phyloP scores from a whole-genome alignment of 2,797 vertebrate genomes.

The Streptopelia turtur region DNA sequence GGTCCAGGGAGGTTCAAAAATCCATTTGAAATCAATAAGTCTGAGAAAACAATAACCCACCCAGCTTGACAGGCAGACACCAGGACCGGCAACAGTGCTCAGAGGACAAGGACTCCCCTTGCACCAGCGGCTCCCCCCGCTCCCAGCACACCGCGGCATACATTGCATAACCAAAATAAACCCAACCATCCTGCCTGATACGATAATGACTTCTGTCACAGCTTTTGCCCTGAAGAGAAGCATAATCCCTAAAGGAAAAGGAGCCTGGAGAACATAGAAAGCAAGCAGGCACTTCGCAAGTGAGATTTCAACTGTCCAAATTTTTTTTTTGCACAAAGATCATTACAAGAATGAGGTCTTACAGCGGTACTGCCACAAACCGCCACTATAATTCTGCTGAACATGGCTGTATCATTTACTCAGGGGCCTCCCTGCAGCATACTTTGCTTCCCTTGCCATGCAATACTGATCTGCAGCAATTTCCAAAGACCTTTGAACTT shows the following conservation, averaged over 20 bases:
- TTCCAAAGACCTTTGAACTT: not conserved
- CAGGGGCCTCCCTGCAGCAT: not conserved
- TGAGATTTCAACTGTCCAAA: not conserved
- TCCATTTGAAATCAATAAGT: not conserved
- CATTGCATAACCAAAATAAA: conserved; percentile 44
- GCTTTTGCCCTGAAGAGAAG: not conserved
- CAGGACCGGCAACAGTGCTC: accelerated
- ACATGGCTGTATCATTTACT: not conserved
- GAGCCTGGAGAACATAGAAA: accelerated
- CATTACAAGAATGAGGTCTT: not conserved
- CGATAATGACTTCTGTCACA: conserved; percentile 47
- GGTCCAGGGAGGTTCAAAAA: not conserved
- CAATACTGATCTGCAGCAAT: not conserved
- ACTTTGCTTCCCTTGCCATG: not conserved
- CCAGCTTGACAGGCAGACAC: not conserved
- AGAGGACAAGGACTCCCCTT: not conserved
- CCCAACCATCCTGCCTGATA: conserved; percentile 30
- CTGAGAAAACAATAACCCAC: not conserved
- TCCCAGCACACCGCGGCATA: not conserved
- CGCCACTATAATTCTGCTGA: not conserved
- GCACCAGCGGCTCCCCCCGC: not conserved
- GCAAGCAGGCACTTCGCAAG: not conserved
- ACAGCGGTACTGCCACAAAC: not conserved
- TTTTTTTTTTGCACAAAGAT: not conserved
- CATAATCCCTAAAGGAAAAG: not conserved